Percentiles rank a stretch among this genome's conserved stretches.
Conservation (phyloP, 35 echinoderm and acorn worm genomes). For the Ophiothrix spiculata region DNA sequence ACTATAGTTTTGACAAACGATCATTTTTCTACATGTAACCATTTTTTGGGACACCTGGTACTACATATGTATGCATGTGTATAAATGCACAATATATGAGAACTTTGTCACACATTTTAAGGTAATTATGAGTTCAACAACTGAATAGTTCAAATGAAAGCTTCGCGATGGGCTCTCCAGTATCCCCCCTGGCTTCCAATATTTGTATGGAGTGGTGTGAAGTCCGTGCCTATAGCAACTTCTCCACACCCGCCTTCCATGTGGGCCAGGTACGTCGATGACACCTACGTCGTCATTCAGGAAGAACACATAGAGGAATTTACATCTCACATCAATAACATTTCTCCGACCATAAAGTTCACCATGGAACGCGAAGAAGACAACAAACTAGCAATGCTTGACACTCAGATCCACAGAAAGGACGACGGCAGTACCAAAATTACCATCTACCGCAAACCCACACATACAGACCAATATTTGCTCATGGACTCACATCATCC, state of each 20-base stretch:
- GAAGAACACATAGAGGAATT: slow-evolving; percentile 24
- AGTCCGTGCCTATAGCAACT: slow-evolving; percentile 17
- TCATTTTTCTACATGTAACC: no score
- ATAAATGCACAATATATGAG: no score
- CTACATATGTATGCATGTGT: no score
- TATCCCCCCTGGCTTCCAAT: not conserved
- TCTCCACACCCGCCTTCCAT: no score
- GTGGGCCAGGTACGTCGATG: slow-evolving; percentile 27
- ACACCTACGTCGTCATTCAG: slow-evolving; percentile 30
- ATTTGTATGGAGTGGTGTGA: slow-evolving; percentile 23
- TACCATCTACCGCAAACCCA: slow-evolving; percentile 7
- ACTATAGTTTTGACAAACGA: no score
- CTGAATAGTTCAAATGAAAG: not conserved
- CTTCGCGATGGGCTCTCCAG: not conserved
- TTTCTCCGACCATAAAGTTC: slow-evolving; percentile 10
- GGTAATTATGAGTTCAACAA: no score
- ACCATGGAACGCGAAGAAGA: not conserved
- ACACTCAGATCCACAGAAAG: slow-evolving; percentile 9
- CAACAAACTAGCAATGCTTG: not conserved
- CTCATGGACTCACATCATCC: slow-evolving; percentile 11
- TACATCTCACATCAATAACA: slow-evolving; percentile 36
- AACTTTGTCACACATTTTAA: no score
- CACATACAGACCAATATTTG: slow-evolving; percentile 27
- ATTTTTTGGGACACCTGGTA: no score
- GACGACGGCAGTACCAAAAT: slow-evolving; percentile 14